Base-by-base conservation (phyloP, 2,113 vertebrate genomes). In the Neodontobutis hainanensis region DNA sequence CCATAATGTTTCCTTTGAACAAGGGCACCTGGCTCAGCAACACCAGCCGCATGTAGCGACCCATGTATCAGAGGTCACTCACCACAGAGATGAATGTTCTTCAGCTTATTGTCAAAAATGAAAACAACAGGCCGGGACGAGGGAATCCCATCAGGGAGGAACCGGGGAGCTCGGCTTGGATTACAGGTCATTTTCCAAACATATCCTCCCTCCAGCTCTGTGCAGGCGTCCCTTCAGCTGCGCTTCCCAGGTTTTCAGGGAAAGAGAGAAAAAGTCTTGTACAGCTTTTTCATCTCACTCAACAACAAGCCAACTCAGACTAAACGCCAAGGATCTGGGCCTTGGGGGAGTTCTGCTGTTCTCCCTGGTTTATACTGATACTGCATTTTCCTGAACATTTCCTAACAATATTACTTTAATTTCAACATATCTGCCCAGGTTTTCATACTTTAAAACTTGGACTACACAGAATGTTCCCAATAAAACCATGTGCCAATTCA, bases 151-250 rank as follows among this genome's bases (percentile, higher is more conserved):
- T 65, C 70, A 62, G 77, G 55, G 73, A 78, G 70, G 68, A 75
- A 65, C 16, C 0, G 42, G 11, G 66, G 55, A 46, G 73, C 45
- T 49, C 5, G 65, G 74, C 56, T 73, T 65, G 59, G 65, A 78
- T 84, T 70, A 84, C 71, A 57, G 71, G 62, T 71, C 64, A 78
- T 68, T 66, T 60, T 53, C 60, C 77, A 60, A 80, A 76, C 63
- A 61, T 8, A 35, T 73, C 73, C 68, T 75, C 49, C 44, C 48
- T 68, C 38, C 36, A 50, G 50, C 6, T 69, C 61, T 45, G 65
- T 5, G 11, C 68, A 70, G 43, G 14, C 56, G 47, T 59, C 70
- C 57, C 55, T 47, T 59, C 70, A 57, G 55, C 58, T 53, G 49
- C 43, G 34, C 40, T 8, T 34, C 57, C 34, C 60, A 36, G 64